phyloP scores from a whole-genome alignment of 2,113 vertebrate genomes.

The Platichthys flesus region DNA sequence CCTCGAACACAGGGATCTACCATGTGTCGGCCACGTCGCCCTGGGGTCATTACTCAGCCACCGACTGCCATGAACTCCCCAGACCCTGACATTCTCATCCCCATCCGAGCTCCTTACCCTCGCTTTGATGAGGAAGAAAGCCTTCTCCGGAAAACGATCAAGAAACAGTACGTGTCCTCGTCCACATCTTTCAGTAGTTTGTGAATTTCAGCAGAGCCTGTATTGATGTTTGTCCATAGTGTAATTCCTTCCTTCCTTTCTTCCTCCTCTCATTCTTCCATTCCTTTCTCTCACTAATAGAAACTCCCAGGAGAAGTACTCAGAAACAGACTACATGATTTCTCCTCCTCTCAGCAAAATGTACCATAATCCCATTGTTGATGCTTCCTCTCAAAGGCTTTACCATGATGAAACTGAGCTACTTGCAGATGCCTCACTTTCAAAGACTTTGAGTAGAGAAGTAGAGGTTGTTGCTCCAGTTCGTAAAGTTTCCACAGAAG shows the following conservation, averaged over 20 bases:
- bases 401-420: slow-evolving; percentile 68
- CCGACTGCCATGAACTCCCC: slow-evolving; percentile 54
- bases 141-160: slow-evolving; percentile 78
- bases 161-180: slow-evolving; percentile 76
- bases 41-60: slow-evolving; percentile 60
- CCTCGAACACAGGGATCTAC: slow-evolving; percentile 68
- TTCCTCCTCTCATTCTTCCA: slow-evolving; percentile 10
- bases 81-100: slow-evolving; percentile 81
- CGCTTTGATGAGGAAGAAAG: slow-evolving; percentile 74
- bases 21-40: slow-evolving; percentile 65
- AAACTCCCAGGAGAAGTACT: slow-evolving; percentile 72
- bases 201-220: background rate
- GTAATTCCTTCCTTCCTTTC: slow-evolving; percentile 6
- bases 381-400: slow-evolving; percentile 62
- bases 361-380: slow-evolving; percentile 51
- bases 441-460: slow-evolving; percentile 61
- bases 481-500: slow-evolving; percentile 50
- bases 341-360: slow-evolving; percentile 64
- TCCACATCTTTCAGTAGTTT: background rate
- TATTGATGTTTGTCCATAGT: background rate
- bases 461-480: slow-evolving; percentile 48
- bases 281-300: slow-evolving; percentile 59
- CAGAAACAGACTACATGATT: slow-evolving; percentile 69
- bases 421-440: slow-evolving; percentile 51
- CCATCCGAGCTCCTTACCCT: slow-evolving; percentile 66